Evolutionary conservation across 2,888 invertebrate genomes (phyloP).

Genomic region (Oxyteleia sp.): DNA sequence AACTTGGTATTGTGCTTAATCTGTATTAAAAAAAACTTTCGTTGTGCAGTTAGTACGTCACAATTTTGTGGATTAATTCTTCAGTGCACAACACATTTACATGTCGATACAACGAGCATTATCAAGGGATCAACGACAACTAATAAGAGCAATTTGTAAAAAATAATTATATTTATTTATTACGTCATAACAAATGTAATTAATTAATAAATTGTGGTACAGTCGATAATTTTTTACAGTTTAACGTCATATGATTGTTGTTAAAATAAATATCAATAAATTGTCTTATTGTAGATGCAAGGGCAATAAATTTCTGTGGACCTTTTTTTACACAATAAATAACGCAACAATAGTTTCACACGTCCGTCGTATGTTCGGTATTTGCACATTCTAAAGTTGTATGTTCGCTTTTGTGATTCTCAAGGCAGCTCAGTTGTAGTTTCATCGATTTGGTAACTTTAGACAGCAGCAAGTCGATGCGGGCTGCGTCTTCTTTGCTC

Average conservation of each 20-base stretch:
- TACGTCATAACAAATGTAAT: constrained; percentile 50
- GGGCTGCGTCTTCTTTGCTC: constrained; percentile 88
- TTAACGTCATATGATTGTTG: constrained; percentile 49
- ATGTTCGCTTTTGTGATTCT: constrained; percentile 2
- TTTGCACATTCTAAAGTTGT: constrained; percentile 47
- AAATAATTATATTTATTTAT: constrained; percentile 70
- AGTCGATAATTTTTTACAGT: constrained; percentile 40
- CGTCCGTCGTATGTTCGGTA: constrained; percentile 75
- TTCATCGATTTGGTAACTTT: constrained; percentile 84
- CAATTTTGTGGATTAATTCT: background rate
- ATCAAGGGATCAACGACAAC: constrained; percentile 2
- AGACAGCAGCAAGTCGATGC: constrained; percentile 83
- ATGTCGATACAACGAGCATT: constrained; percentile 3
- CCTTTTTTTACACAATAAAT: too few species aligned
- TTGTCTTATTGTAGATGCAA: constrained; percentile 31
- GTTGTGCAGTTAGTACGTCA: constrained; percentile 23
- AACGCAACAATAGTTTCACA: constrained; percentile 70
- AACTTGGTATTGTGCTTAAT: background rate
- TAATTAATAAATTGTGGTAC: constrained; percentile 37
- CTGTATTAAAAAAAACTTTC: constrained; percentile 20
- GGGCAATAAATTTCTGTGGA: too few species aligned
- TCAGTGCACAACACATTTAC: constrained; percentile 18
- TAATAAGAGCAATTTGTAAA: constrained; percentile 45
- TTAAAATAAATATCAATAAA: constrained; percentile 66
- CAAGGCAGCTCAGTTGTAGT: constrained; percentile 84